Percentiles rank a stretch among this genome's conserved stretches.
Conservation (phyloP, 2,113 vertebrate species). For the Agelaius phoeniceus region DNA sequence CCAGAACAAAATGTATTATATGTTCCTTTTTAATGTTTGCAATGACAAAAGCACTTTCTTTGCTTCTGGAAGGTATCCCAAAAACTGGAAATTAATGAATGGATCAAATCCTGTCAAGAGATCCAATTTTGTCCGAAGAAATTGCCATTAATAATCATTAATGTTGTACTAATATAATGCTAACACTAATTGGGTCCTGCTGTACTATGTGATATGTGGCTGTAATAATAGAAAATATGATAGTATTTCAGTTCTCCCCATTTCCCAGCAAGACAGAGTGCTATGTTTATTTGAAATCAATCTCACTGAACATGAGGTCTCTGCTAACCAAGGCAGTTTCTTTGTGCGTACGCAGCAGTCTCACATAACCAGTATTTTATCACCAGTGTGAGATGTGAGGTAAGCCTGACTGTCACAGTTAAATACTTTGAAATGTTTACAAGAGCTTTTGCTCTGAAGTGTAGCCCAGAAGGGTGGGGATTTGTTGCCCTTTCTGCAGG, state of each 20-base stretch:
- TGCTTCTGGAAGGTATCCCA: neutral
- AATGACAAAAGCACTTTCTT: neutral
- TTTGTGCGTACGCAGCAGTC: rapidly evolving
- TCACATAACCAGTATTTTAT: neutral
- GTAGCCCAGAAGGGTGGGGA: neutral
- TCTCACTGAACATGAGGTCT: neutral
- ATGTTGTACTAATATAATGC: neutral
- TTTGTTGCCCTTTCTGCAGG: neutral
- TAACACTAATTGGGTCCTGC: neutral
- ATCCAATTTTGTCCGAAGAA: neutral
- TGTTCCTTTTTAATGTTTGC: neutral
- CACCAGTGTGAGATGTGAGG: neutral
- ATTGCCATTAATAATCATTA: neutral
- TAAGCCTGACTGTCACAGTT: neutral
- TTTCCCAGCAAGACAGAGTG: neutral
- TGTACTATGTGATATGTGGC: neutral
- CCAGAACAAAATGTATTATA: neutral
- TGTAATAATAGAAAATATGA: neutral
- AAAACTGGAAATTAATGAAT: neutral
- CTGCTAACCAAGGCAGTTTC: neutral
- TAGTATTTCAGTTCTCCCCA: neutral
- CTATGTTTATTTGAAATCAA: neutral
- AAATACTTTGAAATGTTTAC: neutral
- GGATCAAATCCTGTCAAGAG: neutral
- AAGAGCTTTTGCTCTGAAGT: neutral